Percentiles rank a stretch among this genome's conserved stretches.
phyloP scores from a whole-genome alignment of 2,113 vertebrate species.

The Perca fluviatilis region DNA sequence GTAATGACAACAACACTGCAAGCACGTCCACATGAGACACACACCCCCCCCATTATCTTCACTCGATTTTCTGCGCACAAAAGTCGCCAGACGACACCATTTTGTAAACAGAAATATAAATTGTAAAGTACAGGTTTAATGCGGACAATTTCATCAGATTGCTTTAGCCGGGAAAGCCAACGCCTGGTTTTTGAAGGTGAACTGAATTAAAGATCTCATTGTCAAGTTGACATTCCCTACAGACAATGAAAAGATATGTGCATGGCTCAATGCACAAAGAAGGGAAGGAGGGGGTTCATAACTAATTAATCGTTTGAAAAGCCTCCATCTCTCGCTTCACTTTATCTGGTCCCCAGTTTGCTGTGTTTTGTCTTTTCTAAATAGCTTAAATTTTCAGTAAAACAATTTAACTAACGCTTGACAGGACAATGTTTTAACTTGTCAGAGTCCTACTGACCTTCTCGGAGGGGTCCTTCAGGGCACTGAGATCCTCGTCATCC shows the following conservation, averaged over 20 bases:
- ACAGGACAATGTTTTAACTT: background rate
- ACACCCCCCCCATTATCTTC: no score
- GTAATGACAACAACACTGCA: no score
- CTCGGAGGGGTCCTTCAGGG: slow-evolving; percentile 94
- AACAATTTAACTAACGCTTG: background rate
- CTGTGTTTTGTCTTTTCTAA: background rate
- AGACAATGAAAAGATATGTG: background rate
- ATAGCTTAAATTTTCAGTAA: background rate
- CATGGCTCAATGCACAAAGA: background rate
- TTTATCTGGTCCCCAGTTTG: background rate
- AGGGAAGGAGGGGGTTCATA: no score
- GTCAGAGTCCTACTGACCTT: slow-evolving; percentile 86
- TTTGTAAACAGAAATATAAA: no score
- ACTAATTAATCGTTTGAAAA: background rate
- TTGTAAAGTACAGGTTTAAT: background rate
- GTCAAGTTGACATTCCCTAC: background rate
- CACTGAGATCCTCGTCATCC: slow-evolving; percentile 91
- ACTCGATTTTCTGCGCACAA: no score
- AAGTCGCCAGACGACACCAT: no score
- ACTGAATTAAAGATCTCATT: background rate
- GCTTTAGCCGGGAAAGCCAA: background rate
- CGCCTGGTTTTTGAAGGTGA: background rate
- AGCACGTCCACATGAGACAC: no score
- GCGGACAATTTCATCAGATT: background rate
- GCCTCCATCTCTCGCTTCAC: background rate